Base-by-base conservation (phyloP, 2,113 vertebrate genomes). In the Tapirus terrestris region DNA sequence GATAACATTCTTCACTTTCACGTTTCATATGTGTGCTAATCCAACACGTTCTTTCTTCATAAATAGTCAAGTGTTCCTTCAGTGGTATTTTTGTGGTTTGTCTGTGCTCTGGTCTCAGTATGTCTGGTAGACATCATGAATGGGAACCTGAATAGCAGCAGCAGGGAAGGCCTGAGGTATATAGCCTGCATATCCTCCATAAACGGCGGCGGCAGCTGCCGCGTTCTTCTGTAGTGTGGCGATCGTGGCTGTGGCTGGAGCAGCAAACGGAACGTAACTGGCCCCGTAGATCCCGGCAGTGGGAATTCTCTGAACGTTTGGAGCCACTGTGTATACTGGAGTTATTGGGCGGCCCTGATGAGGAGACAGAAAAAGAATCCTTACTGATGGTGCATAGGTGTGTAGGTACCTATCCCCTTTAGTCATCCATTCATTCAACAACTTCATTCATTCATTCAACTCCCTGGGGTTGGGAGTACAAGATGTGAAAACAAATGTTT, bases 221-320 rank as follows among this genome's bases (percentile, higher is more conserved):
- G 99, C 98, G 0, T 99, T 99, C 99, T 99, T 99, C 99, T 99
- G 99, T 99, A 99, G 99, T 61, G 99, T 99, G 83, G 99, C 99
- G 96, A 99, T 99, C 0, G 99, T 99, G 11, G 99, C 98, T 0
- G 99, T 99, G 23, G 99, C 98, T 0, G 99, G 99, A 8, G 99
- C 99, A 2, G 99, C 98, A 0, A 99, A 99, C 0, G 99, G 99
- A 36, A 99, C 97, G 0, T 99, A 99, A 97, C 99, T 98, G 82
- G 99, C 99, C 72, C 99, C 99, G 0, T 99, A 99, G 97, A 99
- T 99, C 79, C 99, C 99, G 0, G 99, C 98, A 0, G 99, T 9
- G 0, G 99, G 99, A 87, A 99, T 99, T 97, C 99, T 99, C 98
- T 99, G 99, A 6, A 99, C 93, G 0, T 99, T 99, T 33, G 99